Conservation (phyloP, 2,797 vertebrate species). For the Margarornis squamiger region DNA sequence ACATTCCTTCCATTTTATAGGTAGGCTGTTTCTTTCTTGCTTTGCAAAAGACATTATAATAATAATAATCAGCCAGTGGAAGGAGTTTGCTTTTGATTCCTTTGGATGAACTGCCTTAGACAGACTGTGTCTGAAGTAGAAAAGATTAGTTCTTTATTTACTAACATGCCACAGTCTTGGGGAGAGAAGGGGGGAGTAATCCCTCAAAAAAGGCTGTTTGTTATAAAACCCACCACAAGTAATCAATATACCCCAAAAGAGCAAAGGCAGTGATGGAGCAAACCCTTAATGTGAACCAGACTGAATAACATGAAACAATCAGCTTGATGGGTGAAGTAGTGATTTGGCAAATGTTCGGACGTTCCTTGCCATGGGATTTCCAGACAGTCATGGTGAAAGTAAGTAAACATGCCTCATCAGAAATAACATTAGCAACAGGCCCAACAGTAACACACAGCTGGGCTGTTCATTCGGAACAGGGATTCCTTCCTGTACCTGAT, state of each 20-base stretch:
- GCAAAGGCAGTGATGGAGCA: constrained; percentile 10
- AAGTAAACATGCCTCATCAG: constrained; percentile 44
- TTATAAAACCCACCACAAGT: constrained; percentile 38
- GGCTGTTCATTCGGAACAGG: not conserved
- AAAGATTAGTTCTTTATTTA: not conserved
- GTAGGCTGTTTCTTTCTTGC: not conserved
- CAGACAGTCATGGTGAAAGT: constrained; percentile 42
- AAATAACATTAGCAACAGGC: constrained; percentile 29
- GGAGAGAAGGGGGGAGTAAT: not conserved
- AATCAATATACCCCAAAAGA: constrained; percentile 47
- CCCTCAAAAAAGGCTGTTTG: constrained; percentile 14
- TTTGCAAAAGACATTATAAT: constrained; percentile 1
- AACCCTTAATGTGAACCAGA: constrained; percentile 61
- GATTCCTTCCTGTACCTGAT: not conserved
- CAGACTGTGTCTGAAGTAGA: not conserved
- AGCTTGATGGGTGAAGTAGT: constrained; percentile 56
- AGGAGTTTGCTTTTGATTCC: not conserved
- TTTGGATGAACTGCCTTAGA: not conserved
- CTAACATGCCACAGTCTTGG: not conserved
- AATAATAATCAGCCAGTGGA: not conserved
- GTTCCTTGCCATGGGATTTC: constrained; percentile 53
- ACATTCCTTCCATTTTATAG: not conserved
- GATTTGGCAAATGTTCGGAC: constrained; percentile 44
- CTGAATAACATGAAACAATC: not conserved
- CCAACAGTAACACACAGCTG: not conserved